Percentiles rank a stretch among this genome's conserved stretches.
Evolutionary conservation across 2,113 vertebrate genomes (phyloP).

Genomic region (Pagrus major): DNA sequence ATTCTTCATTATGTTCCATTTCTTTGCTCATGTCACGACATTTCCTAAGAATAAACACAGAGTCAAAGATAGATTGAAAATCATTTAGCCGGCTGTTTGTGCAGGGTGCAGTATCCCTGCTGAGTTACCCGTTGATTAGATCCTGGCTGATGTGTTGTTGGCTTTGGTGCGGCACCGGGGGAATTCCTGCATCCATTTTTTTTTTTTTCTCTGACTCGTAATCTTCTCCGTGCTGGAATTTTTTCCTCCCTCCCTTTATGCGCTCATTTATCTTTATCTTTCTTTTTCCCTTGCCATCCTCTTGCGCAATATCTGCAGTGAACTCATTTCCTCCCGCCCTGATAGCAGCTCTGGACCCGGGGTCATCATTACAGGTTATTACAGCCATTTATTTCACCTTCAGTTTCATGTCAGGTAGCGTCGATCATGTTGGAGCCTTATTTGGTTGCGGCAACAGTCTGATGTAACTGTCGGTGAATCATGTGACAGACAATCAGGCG

Average conservation of each 20-base stretch:
- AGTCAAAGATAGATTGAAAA: constrained; percentile 4
- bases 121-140: background rate
- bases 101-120: constrained; percentile 13
- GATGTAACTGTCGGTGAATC: constrained; percentile 43
- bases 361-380: constrained; percentile 67
- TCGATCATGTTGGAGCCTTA: constrained; percentile 4
- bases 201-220: background rate
- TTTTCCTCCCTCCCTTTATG: constrained; percentile 36
- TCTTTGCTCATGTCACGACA: background rate
- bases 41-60: background rate
- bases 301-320: constrained; percentile 32
- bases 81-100: constrained; percentile 20
- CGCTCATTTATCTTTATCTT: constrained; percentile 61
- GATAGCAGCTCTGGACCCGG: constrained; percentile 30
- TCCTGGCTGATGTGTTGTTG: background rate
- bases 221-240: constrained; percentile 43
- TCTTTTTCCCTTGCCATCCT: constrained; percentile 33
- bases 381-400: constrained; percentile 63
- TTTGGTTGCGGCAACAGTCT: constrained; percentile 24
- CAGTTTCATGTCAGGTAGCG: constrained; percentile 31
- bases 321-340: constrained; percentile 57
- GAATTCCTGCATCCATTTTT: constrained; percentile 51
- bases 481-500: background rate
- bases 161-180: constrained; percentile 41
- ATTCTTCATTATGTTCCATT: background rate